phyloP scores from a whole-genome alignment of 2,113 vertebrate species.

The Columba janthina region DNA sequence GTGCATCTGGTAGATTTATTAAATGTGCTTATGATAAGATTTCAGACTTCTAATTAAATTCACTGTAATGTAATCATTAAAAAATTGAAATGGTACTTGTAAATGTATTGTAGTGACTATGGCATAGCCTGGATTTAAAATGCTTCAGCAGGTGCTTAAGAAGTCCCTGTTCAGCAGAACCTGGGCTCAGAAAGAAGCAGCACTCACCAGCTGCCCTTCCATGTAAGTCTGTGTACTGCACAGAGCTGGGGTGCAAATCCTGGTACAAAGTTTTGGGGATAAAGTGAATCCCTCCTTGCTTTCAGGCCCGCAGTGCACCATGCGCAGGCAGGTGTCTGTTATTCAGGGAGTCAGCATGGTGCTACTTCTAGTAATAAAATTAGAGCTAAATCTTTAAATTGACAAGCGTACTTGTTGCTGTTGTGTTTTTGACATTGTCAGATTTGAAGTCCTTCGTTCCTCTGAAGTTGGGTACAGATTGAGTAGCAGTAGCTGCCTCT shows the following conservation, averaged over 20 bases:
- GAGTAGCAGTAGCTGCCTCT: neutral
- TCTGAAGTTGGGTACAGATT: neutral
- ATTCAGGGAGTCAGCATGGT: neutral
- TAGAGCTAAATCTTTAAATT: neutral
- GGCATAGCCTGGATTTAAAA: neutral
- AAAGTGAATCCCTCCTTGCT: neutral
- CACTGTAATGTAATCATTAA: neutral
- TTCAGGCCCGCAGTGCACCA: neutral
- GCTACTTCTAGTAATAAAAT: neutral
- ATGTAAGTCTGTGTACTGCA: rapidly evolving
- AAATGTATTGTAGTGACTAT: neutral
- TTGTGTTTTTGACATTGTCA: neutral
- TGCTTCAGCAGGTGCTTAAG: neutral
- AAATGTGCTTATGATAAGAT: neutral
- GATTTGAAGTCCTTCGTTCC: neutral
- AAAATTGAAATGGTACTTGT: neutral
- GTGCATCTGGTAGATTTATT: neutral
- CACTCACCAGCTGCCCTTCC: rapidly evolving
- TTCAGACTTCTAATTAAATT: neutral
- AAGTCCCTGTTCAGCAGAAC: neutral
- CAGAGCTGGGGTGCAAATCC: neutral
- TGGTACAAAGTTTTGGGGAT: neutral
- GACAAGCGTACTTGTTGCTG: neutral
- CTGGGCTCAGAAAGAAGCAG: neutral
- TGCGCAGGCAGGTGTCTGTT: neutral